phyloP scores from a whole-genome alignment of 2,113 vertebrate species.

The Amphilophus citrinellus region DNA sequence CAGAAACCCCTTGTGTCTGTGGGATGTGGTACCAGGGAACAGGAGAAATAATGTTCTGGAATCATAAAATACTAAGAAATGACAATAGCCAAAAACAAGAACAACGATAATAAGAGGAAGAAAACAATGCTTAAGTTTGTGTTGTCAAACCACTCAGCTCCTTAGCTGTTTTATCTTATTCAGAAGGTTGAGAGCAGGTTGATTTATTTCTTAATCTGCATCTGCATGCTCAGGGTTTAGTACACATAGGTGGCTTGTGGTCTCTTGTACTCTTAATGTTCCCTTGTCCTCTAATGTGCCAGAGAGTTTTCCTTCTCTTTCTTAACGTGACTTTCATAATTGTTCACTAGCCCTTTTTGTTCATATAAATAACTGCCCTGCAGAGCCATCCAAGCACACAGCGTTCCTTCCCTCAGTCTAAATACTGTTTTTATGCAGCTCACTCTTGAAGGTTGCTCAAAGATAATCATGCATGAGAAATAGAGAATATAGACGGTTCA shows the following conservation, averaged over 20 bases:
- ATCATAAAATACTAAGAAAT: background rate
- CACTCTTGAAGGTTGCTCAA: background rate
- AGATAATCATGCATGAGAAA: constrained; percentile 20
- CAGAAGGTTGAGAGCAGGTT: background rate
- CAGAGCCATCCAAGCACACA: background rate
- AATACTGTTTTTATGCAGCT: constrained; percentile 10
- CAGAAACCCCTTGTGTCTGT: background rate
- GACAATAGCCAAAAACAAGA: background rate
- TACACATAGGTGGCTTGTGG: background rate
- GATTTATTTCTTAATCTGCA: background rate
- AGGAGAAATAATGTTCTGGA: background rate
- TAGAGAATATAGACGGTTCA: background rate
- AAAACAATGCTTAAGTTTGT: background rate
- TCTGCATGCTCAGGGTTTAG: background rate
- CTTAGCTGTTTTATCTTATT: background rate
- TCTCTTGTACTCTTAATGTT: background rate
- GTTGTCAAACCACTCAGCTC: background rate
- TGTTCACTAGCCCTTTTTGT: constrained; percentile 13
- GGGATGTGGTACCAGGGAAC: background rate
- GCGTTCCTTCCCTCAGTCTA: background rate
- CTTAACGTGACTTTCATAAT: background rate
- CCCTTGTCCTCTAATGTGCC: background rate
- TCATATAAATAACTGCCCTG: constrained; percentile 29
- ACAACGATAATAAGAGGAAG: background rate
- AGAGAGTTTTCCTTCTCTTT: background rate